Percentiles rank a stretch among this genome's conserved stretches.
These are phyloP conservation scores for Gortyna flavago DNA, from an alignment of 2,888 invertebrate species.

Conservation along the genomic window DNA sequence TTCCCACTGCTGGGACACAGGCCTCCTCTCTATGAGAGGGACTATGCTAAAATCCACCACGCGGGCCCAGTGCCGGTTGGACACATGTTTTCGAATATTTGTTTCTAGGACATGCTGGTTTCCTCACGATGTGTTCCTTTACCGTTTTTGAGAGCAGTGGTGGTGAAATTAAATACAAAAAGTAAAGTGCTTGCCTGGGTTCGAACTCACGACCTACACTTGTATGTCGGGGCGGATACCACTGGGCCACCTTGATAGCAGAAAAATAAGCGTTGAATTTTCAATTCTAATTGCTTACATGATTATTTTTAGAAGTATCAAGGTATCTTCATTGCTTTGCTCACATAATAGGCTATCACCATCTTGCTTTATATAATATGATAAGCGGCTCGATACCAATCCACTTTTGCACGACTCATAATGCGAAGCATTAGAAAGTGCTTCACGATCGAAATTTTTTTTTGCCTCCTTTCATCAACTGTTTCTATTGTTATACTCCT, in stretches of 20 bases:
- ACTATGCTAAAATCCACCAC: no score
- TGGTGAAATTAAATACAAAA: background rate
- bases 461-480: no score
- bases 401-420: background rate
- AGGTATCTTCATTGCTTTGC: background rate
- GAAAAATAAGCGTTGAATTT: background rate
- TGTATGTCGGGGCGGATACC: no score
- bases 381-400: slow-evolving; percentile 3
- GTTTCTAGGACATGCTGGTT: background rate
- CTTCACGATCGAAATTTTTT: no score
- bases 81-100: no score
- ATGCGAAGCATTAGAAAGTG: no score
- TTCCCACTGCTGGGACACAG: background rate
- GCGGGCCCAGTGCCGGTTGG: no score
- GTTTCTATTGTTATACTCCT: no score
- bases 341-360: background rate
- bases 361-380: background rate
- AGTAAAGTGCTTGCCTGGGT: no score
- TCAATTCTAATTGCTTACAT: background rate
- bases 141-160: background rate
- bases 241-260: background rate
- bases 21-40: no score
- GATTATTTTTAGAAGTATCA: slow-evolving; percentile 10
- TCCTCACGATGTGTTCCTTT: background rate
- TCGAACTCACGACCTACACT: no score